Percentiles rank a stretch among this genome's conserved stretches.
These are phyloP conservation scores for Dicentrarchus labrax DNA, from an alignment of 2,113 vertebrate species.

Conservation along the genomic window DNA sequence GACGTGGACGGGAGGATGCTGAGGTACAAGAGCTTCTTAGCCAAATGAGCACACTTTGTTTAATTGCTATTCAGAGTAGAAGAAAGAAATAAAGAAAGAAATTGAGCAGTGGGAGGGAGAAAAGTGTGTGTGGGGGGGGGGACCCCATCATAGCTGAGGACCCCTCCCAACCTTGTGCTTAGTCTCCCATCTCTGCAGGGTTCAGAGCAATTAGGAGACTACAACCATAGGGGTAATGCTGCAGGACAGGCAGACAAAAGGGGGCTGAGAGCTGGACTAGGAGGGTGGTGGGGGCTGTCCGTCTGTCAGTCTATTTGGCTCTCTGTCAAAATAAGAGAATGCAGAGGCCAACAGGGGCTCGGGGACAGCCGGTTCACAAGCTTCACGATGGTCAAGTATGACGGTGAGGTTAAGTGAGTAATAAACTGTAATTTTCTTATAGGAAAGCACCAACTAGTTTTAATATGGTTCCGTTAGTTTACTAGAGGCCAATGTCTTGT, in stretches of 20 bases:
- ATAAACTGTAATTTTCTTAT: background rate
- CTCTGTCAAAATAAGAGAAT: constrained; percentile 71
- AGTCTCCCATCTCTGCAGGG: constrained; percentile 70
- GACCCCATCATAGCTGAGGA: constrained; percentile 45
- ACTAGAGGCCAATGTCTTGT: background rate
- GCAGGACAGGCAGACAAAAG: constrained; percentile 83
- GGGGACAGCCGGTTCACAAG: constrained; percentile 45
- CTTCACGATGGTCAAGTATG: constrained; percentile 33
- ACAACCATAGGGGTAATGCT: constrained; percentile 81
- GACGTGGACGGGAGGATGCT: constrained; percentile 6
- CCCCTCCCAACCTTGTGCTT: constrained; percentile 60
- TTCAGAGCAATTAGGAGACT: constrained; percentile 82
- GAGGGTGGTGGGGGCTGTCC: constrained; percentile 60
- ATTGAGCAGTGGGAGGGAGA: constrained; percentile 8
- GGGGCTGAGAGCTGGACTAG: constrained; percentile 57
- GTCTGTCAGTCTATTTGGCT: constrained; percentile 73
- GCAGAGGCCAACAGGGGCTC: constrained; percentile 37
- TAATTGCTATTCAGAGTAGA: constrained; percentile 59
- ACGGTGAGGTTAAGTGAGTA: constrained; percentile 24
- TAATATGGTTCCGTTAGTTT: background rate
- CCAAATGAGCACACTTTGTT: constrained; percentile 77
- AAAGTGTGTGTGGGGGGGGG: background rate
- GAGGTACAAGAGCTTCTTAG: constrained; percentile 50
- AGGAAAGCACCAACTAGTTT: background rate
- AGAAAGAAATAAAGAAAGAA: constrained; percentile 41